Evolutionary conservation across 2,797 vertebrate genomes (phyloP), one percentile per base, ranked within the genome.

Genomic region (Cacajao melanocephalus): DNA sequence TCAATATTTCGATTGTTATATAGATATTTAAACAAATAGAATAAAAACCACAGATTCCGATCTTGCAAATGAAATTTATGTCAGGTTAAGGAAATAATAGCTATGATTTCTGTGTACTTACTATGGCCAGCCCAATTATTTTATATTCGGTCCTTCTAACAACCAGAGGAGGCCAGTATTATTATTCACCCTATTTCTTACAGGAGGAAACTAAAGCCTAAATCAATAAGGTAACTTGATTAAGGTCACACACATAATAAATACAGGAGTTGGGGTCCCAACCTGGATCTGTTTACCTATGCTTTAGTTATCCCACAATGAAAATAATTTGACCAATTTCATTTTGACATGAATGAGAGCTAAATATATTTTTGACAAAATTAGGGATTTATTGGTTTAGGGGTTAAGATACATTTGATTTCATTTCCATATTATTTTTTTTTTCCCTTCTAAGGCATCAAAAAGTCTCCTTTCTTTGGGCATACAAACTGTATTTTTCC

Each of bases 311-410:
- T 13, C 26, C 93, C 48, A 61, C 0, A 6, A 22, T 75, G 11
- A 76, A 78, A 81, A 78, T 10, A 14, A 72, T 41, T 44, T 39
- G 26, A 55, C 12, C 33, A 33, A 75, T 81, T 80, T 58, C 1
- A 58, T 41, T 70, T 85, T 52, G 58, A 83, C 6, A 26, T 80
- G 39, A 33, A 28, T 70, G 22, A 36, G 0, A 82, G 7, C 28
- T 75, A 33, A 86, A 30, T 5, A 19, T 46, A 79, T 41, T 90
- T 90, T 90, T 86, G 33, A 64, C 22, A 33, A 39, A 96, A 41
- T 70, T 58, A 39, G 20, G 6, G 3, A n/a, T 33, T 26, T 55
- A 73, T 50, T 67, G 8, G 0, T 50, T n/a, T 67, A 36, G 30
- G 17, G 0, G 2, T 22, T 48, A 26, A 57, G 33, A 7, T 11